These are phyloP conservation scores for Ptilonorhynchus violaceus DNA, from an alignment of 2,113 vertebrate species.

Conservation along the genomic window DNA sequence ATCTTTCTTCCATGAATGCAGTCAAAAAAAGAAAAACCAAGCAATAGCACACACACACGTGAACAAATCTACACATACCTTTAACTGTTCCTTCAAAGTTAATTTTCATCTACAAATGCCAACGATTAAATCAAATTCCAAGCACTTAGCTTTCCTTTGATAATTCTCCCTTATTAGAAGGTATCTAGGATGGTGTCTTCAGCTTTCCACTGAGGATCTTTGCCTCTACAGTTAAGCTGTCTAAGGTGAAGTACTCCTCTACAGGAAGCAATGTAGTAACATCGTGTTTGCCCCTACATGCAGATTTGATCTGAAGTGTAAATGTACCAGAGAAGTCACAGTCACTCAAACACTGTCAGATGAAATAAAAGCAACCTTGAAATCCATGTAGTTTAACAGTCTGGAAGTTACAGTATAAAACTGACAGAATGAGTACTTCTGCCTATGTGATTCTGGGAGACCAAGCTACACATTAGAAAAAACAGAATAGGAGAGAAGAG, in stretches of 20 bases:
- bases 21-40: slow-evolving; percentile 23
- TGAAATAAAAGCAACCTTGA: slow-evolving; percentile 24
- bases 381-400: slow-evolving; percentile 49
- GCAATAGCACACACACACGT: not conserved
- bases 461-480: not conserved
- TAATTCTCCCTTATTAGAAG: not conserved
- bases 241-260: not conserved
- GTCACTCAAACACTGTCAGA: not conserved
- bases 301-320: slow-evolving; percentile 44
- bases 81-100: slow-evolving; percentile 29
- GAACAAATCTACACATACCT: slow-evolving; percentile 13
- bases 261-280: slow-evolving; percentile 7
- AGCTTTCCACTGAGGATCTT: slow-evolving; percentile 12
- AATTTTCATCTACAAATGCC: not conserved
- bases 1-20: slow-evolving; percentile 50
- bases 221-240: not conserved
- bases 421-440: not conserved
- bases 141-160: slow-evolving; percentile 12
- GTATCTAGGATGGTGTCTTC: not conserved
- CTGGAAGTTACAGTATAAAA: slow-evolving; percentile 29
- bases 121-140: slow-evolving; percentile 56
- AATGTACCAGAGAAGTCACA: slow-evolving; percentile 30
- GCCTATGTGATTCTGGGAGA: slow-evolving; percentile 9
- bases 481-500: not conserved
- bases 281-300: not conserved